Evolutionary conservation across 2,797 vertebrate species (phyloP).

Genomic region (Botia kubotai): DNA sequence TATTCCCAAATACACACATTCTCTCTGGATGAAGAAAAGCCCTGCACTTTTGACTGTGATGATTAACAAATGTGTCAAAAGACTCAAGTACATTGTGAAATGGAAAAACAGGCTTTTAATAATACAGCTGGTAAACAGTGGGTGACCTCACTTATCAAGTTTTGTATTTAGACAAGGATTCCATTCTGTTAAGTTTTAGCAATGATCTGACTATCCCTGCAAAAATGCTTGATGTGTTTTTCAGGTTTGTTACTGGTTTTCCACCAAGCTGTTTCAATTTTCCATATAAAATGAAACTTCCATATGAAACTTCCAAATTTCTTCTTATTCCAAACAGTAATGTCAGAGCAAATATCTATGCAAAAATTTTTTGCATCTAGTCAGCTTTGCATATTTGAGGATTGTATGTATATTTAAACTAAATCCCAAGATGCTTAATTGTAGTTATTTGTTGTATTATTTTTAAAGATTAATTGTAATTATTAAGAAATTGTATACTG

Average conservation of each 20-base stretch:
- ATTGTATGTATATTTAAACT: neutral
- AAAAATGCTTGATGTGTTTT: neutral
- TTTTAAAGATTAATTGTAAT: neutral
- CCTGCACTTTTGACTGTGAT: neutral
- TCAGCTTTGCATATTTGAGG: neutral
- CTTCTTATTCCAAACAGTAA: conserved; percentile 11
- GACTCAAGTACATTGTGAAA: neutral
- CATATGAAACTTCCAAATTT: conserved; percentile 1
- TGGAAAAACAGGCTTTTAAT: neutral
- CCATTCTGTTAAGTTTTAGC: neutral
- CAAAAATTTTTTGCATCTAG: no score
- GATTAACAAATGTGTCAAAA: conserved; percentile 23
- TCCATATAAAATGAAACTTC: conserved; percentile 9
- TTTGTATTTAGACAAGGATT: neutral
- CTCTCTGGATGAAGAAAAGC: conserved; percentile 11
- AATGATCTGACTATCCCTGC: neutral
- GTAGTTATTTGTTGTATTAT: no score
- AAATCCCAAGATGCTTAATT: no score
- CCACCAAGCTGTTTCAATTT: neutral
- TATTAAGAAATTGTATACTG: neutral
- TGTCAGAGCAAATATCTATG: neutral
- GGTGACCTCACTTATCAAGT: neutral
- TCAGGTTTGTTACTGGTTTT: neutral
- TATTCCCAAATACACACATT: conserved; percentile 36
- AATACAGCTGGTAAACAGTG: neutral